These are phyloP conservation scores for Stichopus chloronotus DNA, from an alignment of 35 echinoderm and acorn worm genomes.

Conservation along the genomic window DNA sequence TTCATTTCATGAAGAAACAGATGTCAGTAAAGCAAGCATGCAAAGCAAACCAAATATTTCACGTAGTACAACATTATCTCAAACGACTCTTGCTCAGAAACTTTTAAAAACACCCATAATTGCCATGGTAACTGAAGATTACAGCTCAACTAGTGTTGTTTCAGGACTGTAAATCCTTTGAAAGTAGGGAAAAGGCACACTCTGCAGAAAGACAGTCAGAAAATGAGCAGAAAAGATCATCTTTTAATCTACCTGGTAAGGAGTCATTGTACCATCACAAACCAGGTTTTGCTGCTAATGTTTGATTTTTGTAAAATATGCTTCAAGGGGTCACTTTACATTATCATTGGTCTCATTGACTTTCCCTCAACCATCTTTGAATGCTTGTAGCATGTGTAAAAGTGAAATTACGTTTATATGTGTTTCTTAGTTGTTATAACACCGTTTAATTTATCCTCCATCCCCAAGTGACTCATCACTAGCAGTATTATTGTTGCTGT, in stretches of 20 bases:
- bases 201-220: neutral
- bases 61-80: neutral
- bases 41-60: neutral
- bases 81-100: neutral
- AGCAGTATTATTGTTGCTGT: no score
- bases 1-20: neutral
- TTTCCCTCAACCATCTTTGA: no score
- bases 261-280: neutral
- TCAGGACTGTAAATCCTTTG: neutral
- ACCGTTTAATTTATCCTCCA: no score
- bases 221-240: neutral
- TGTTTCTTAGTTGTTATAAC: no score
- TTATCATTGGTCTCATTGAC: no score
- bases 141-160: neutral
- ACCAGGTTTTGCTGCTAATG: no score
- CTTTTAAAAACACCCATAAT: neutral
- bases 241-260: slow-evolving; percentile 4
- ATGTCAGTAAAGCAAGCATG: neutral
- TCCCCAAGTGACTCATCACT: no score
- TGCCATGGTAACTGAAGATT: slow-evolving; percentile 36
- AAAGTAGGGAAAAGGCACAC: neutral
- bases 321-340: no score
- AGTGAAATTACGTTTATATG: no score
- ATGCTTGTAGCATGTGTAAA: no score
- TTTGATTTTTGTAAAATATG: no score